Conservation (phyloP, 1,140 invertebrate genomes). For the Stenopsyche tienmushanensis region DNA sequence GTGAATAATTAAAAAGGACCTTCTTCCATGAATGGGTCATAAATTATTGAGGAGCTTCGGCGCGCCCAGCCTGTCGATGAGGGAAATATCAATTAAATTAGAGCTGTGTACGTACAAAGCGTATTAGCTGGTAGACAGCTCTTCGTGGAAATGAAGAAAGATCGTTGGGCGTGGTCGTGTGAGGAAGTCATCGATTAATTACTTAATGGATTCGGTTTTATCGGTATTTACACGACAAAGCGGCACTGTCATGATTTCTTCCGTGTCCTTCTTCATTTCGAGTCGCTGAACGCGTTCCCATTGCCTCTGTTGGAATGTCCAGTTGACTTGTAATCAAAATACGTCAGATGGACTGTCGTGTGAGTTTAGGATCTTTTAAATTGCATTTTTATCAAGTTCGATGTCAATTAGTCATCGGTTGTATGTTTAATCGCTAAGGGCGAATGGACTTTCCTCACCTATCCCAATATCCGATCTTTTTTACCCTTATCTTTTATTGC, state of each 20-base stretch:
- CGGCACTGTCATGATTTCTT: conserved; percentile 16
- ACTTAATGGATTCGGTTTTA: conserved; percentile 38
- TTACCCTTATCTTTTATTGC: conserved; percentile 16
- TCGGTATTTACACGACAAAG: conserved; percentile 29
- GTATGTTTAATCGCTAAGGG: too few relatives aligned
- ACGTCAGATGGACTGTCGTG: too few relatives aligned
- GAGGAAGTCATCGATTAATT: conserved; percentile 36
- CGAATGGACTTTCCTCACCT: conserved; percentile 12
- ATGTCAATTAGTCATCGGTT: too few relatives aligned
- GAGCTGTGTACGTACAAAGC: too few relatives aligned
- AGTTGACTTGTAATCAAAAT: too few relatives aligned
- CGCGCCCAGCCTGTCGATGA: conserved; percentile 20
- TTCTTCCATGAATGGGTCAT: conserved; percentile 33
- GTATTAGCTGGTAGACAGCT: neutral
- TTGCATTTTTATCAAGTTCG: too few relatives aligned
- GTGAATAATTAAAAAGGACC: conserved; percentile 40
- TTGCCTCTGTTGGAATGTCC: too few relatives aligned
- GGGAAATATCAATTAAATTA: conserved; percentile 39
- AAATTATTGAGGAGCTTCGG: conserved; percentile 28
- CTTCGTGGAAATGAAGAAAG: conserved; percentile 36
- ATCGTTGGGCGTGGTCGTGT: conserved; percentile 36
- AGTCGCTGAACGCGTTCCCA: neutral
- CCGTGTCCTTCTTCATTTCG: neutral
- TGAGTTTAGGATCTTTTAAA: too few relatives aligned
- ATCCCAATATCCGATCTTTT: conserved; percentile 19